Evolutionary conservation across 1,140 invertebrate genomes (phyloP), one percentile per base, ranked within the genome.

Genomic region (Drosophila biarmipes): DNA sequence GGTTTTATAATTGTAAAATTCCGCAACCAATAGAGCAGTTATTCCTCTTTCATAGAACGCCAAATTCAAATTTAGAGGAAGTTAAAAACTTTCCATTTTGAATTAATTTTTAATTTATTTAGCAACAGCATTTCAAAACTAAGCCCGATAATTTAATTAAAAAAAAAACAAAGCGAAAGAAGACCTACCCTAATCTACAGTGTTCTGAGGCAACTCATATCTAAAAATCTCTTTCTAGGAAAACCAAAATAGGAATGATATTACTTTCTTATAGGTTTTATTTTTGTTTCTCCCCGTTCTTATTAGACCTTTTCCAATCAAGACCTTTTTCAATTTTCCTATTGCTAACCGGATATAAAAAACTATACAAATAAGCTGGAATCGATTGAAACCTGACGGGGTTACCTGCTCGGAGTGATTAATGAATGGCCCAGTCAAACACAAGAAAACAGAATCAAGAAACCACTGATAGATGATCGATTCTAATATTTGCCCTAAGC

Each of bases 271-370:
- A 63, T 66, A 63, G 58, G 63, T 12, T 46, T 46, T 17, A 2
- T 21, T 12, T 19, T 10, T 1, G 0, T 6, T 15, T 45, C n/a
- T 4, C 7, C 24, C 11, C 11, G 38, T 69, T 68, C 63, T 19
- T 66, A 68, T 64, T 42, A 52, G 58, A 67, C n/a, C 15, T 11
- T 43, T 43, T 15, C 19, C 12, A 10, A 2, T 12, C 10, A 1
- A 43, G 0, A 19, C 37, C 14, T 40, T 48, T 48, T 66, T 54
- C 6, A 12, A 12, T 69, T 31, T 37, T 38, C 34, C 34, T 69
- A 68, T 58, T 72, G 54, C 68, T 54, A 59, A 51, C 68, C 68
- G 68, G 68, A 72, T 72, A 72, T 72, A 72, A 72, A 72, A 62
- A 72, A 35, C 54, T 37, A 51, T 51, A 72, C 14, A 69, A 69